Conservation (phyloP, 2,888 invertebrate species). For the Linnaemya tessellans region DNA sequence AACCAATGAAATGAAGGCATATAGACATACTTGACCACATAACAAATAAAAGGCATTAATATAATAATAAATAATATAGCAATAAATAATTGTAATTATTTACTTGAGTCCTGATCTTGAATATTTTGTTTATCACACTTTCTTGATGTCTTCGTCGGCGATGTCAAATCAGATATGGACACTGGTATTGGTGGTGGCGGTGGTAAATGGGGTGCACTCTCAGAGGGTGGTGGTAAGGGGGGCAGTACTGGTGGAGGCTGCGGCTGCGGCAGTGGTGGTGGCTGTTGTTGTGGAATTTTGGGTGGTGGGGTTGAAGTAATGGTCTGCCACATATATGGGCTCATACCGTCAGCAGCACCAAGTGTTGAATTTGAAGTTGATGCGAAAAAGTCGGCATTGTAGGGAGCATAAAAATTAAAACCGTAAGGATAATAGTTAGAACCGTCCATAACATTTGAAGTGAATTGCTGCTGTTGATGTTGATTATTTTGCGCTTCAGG, state of each 20-base stretch:
- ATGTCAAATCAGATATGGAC: neutral
- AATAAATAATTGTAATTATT: neutral
- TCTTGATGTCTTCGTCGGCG: neutral
- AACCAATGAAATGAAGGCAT: no score
- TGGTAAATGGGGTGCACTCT: conserved; percentile 3
- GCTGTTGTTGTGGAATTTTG: conserved; percentile 30
- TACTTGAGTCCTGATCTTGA: conserved; percentile 6
- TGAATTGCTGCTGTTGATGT: conserved; percentile 15
- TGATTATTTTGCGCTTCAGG: conserved; percentile 32
- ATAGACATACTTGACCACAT: no score
- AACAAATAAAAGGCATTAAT: no score
- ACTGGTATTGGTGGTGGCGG: conserved; percentile 44
- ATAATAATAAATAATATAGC: neutral
- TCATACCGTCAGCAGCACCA: conserved; percentile 44
- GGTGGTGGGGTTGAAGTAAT: conserved; percentile 62
- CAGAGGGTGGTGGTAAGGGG: conserved; percentile 42
- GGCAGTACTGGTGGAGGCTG: conserved; percentile 35
- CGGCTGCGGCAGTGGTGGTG: conserved; percentile 1
- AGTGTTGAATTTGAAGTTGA: conserved; percentile 30
- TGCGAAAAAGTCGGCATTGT: conserved; percentile 9
- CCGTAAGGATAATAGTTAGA: conserved; percentile 13
- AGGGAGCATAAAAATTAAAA: conserved; percentile 22
- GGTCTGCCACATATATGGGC: conserved; percentile 67
- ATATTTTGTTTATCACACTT: neutral
- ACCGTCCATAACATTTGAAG: conserved; percentile 6